Base-by-base conservation (phyloP, 2,888 invertebrate species). In the Matsumyia berberina region DNA sequence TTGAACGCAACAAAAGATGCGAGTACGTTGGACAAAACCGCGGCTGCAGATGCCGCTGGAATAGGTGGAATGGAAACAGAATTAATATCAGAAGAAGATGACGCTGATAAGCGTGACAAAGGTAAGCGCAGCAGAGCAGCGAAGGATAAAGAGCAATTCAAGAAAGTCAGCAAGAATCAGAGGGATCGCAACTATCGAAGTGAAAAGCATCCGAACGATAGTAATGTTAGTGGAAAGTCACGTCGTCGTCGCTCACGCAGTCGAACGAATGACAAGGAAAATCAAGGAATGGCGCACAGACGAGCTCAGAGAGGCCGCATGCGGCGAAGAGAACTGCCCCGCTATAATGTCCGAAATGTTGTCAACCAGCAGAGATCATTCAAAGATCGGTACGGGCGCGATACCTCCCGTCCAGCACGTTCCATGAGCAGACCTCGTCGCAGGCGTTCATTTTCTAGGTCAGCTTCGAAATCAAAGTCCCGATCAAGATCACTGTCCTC, bases 331-430 rank as follows among this genome's bases (percentile, higher is more conserved):
- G 97, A 97, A 88, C 92, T 97, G 60, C 96, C 95, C 88, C 93
- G 97, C 2, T 97, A 97, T 90, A 95, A 97, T 92, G 97, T 97
- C 8, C 93, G 97, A 44, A 95, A 95, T 82, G 92, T 97, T 39
- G 95, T 97, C 7, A 93, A 95, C 5, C 86, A 88, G 4, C 90
- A 90, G 46, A 92, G 93, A 37, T 92, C 94, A 69, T 69, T 87
- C 15, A 96, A 95, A 91, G 96, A 96, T 91, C 94, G 95, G 62
- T 96, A 96, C 91, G 96, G 96, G 0, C 93, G 96, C 9, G 96
- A 96, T 91, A 93, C 95, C 67, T 93, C 93, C 0, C 89, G 92
- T 5, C 89, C 89, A 15, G 92, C 92, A 44, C 91, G 90, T 6
- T 89, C 90, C 1, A 64, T 57, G 0, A 89, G 89, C 55, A 87